These are phyloP conservation scores for Sebastes diaconus DNA, from an alignment of 2,797 vertebrate genomes.

Conservation along the genomic window DNA sequence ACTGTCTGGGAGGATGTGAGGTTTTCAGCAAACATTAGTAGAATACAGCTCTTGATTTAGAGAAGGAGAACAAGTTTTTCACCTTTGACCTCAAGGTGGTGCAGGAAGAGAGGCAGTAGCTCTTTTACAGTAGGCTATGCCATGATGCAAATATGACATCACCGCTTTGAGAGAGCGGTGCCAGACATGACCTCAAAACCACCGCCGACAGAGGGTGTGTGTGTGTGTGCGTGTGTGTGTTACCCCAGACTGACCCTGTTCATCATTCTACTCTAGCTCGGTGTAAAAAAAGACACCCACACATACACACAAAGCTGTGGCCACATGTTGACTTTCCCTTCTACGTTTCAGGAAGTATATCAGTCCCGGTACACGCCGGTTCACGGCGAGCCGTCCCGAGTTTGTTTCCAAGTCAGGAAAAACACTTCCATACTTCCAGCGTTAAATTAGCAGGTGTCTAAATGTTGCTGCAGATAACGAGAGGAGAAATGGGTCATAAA, in stretches of 20 bases:
- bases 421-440: conserved; percentile 57
- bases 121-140: background rate
- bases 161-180: conserved; percentile 32
- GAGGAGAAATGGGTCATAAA: conserved; percentile 72
- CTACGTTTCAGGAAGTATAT: conserved; percentile 3
- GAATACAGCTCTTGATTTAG: background rate
- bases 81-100: conserved; percentile 31
- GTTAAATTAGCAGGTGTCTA: conserved; percentile 60
- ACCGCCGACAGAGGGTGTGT: background rate
- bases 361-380: background rate
- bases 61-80: background rate
- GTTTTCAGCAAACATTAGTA: background rate
- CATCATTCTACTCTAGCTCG: background rate
- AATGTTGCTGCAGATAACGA: conserved; percentile 75
- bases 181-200: conserved; percentile 60
- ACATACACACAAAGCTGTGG: background rate
- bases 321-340: conserved; percentile 3
- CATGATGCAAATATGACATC: conserved; percentile 45
- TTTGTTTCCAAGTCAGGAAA: conserved; percentile 50
- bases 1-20: background rate
- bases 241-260: conserved; percentile 33
- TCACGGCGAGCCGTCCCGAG: background rate
- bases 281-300: conserved; percentile 7
- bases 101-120: conserved; percentile 19
- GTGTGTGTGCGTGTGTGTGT: background rate